Conservation (phyloP, 92 coral and sea anemone species). For the Siderastrea radians region DNA sequence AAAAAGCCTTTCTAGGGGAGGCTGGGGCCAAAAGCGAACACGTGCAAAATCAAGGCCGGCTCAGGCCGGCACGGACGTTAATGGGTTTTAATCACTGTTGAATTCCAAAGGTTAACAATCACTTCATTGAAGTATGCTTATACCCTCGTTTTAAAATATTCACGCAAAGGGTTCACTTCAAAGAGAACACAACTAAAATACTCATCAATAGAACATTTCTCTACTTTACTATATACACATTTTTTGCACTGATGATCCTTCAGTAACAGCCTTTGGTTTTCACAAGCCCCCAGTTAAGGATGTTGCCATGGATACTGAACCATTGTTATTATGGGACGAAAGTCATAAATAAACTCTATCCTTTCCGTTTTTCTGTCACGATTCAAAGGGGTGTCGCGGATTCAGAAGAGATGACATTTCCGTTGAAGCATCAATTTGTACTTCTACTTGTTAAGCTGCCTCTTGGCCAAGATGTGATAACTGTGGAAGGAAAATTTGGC, state of each 20-base stretch:
- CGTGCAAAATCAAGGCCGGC: no score
- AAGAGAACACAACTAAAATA: not conserved
- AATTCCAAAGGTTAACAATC: not conserved
- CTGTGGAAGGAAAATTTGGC: conserved; percentile 13
- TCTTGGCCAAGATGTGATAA: conserved; percentile 56
- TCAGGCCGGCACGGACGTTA: no score
- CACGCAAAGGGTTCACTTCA: not conserved
- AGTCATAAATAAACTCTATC: not conserved
- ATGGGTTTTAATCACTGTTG: no score
- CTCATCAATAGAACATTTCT: not conserved
- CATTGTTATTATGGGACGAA: not conserved
- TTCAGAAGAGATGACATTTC: not conserved
- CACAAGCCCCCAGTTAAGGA: not conserved
- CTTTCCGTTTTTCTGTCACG: not conserved
- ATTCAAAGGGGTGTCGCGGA: not conserved
- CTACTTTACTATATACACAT: not conserved
- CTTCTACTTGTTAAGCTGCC: conserved; percentile 25
- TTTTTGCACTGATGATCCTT: not conserved
- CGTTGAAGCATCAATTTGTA: no score
- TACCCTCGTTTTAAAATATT: not conserved
- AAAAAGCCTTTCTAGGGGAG: no score
- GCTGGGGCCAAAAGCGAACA: no score
- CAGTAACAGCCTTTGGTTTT: not conserved
- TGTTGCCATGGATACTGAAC: not conserved
- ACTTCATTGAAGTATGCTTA: conserved; percentile 3